phyloP scores from a whole-genome alignment of 2,888 invertebrate species.

The Papilio elwesi region DNA sequence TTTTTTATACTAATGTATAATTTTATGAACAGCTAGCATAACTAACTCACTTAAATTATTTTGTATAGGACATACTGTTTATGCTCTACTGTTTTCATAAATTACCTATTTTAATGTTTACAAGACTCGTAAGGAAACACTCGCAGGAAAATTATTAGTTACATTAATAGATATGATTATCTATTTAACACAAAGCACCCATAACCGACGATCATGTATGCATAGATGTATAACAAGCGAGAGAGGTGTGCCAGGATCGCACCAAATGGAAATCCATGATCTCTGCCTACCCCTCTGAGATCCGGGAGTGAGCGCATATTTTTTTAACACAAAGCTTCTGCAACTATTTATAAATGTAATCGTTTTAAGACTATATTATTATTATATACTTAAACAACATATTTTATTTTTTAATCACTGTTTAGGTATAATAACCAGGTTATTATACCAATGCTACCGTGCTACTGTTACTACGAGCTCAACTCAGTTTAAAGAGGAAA shows the following conservation, averaged over 20 bases:
- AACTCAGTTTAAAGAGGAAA: background rate
- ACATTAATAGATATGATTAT: background rate
- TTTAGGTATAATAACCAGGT: no score
- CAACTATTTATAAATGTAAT: background rate
- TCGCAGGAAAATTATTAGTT: constrained; percentile 9
- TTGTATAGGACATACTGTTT: background rate
- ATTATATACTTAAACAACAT: no score
- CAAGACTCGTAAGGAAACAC: constrained; percentile 32
- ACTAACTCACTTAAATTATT: background rate
- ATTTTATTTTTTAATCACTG: no score
- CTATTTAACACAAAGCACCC: no score
- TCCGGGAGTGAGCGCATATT: no score
- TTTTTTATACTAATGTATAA: background rate
- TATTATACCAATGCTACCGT: no score
- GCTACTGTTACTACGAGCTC: background rate
- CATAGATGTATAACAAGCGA: no score
- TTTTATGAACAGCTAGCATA: background rate
- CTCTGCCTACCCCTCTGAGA: no score
- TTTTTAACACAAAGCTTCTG: background rate
- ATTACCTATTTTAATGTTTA: constrained; percentile 27
- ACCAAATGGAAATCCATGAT: no score
- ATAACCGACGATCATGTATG: no score
- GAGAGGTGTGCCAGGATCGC: no score
- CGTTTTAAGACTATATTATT: no score
- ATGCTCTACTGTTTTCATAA: constrained; percentile 17